Evolutionary conservation across 1,140 invertebrate species (phyloP), one percentile per base, ranked within the genome.

Genomic region (Lasioglossum baleicum): DNA sequence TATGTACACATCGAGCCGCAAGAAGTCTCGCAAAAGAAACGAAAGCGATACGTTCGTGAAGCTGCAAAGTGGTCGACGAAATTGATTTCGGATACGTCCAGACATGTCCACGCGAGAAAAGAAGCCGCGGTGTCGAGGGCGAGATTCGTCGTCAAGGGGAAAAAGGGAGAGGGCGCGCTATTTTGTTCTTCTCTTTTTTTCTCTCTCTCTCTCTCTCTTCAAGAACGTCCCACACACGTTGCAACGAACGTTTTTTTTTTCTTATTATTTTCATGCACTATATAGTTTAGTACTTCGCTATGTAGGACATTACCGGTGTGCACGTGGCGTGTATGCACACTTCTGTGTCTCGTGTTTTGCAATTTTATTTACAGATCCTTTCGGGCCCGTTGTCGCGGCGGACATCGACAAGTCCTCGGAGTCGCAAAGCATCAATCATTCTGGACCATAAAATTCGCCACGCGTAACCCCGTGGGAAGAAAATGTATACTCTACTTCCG

Each of bases 281-380:
- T 83, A 86, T 91, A 90, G 80, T 88, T 64, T 90, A 89, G 80
- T 85, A 85, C 86, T 89, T 88, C 83, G 80, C 84, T 90, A 88
- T 83, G 84, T 90, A 90, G 86, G 89, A 90, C 88, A 90, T 86
- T 90, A 91, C 82, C 85, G 87, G 86, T 88, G 85, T 87, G 90
- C 85, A 13, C 44, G 44, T 72, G 89, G 86, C 86, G 85, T 83
- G 75, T 73, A 83, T 83, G 86, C 86, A 87, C 84, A 87, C 87
- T 81, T 35, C 84, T 88, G 13, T n/a, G 89, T 88, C 85, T 82
- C 75, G 69, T 85, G 83, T 90, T 58, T 20, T 84, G 78, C 84
- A 90, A 75, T 69, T 88, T 64, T 90, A 91, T 90, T 64, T 90
- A 91, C 90, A 91, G 87, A 89, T 90, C 83, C 83, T 78, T 87